These are phyloP conservation scores for Peucedramus taeniatus DNA, from an alignment of 2,113 vertebrate species.

Conservation along the genomic window DNA sequence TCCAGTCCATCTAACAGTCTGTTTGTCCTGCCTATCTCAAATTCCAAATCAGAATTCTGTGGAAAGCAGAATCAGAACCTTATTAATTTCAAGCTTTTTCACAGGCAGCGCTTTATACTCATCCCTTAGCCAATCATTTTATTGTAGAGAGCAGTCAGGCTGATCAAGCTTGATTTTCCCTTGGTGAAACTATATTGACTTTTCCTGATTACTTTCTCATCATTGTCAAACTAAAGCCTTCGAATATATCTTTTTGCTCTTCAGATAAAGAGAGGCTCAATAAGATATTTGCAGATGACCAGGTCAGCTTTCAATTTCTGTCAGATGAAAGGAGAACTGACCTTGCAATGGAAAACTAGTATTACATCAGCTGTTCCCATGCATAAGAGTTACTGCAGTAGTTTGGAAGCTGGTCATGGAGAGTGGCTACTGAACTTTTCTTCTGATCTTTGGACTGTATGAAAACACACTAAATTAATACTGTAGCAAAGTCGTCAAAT, in stretches of 20 bases:
- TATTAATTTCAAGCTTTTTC: not conserved
- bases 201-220: not conserved
- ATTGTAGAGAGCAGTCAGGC: not conserved
- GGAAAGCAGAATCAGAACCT: not conserved
- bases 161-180: not conserved
- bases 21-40: not conserved
- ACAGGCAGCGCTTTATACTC: not conserved
- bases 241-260: not conserved
- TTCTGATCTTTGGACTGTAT: not conserved
- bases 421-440: not conserved
- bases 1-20: not conserved
- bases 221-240: not conserved
- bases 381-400: not conserved
- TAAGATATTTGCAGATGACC: not conserved
- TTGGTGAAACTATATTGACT: not conserved
- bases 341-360: not conserved
- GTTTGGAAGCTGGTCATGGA: not conserved
- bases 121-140: not conserved
- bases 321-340: not conserved
- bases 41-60: not conserved
- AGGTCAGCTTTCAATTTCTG: not conserved
- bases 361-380: not conserved
- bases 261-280: not conserved
- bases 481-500: not conserved
- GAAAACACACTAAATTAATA: not conserved